Conservation (phyloP, 2,888 invertebrate species). For the Pecten maximus region DNA sequence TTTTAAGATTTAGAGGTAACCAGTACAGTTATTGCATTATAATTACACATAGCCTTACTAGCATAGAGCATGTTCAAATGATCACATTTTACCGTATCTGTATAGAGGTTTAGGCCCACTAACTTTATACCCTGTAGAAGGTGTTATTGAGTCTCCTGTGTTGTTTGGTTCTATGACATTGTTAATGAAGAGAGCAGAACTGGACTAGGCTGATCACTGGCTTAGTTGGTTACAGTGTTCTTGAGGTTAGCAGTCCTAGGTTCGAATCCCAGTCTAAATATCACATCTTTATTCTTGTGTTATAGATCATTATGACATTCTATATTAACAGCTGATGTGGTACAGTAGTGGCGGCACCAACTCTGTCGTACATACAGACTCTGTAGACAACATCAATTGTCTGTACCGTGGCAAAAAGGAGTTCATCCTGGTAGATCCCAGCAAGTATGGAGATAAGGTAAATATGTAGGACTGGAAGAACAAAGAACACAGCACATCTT, state of each 20-base stretch:
- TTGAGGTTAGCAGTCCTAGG: background rate
- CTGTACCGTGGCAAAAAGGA: conserved; percentile 78
- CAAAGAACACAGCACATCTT: background rate
- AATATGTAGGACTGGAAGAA: background rate
- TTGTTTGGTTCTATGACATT: too few relatives aligned
- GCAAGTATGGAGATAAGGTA: conserved; percentile 69
- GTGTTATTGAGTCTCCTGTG: too few relatives aligned
- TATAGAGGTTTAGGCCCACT: too few relatives aligned
- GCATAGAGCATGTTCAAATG: too few relatives aligned
- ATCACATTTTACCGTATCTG: too few relatives aligned
- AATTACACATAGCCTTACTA: too few relatives aligned
- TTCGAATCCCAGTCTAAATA: background rate
- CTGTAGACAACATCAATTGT: conserved; percentile 82
- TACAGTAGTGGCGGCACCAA: conserved; percentile 82
- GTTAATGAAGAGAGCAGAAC: too few relatives aligned
- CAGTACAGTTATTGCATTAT: too few relatives aligned
- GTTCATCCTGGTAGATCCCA: conserved; percentile 78
- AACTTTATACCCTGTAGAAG: too few relatives aligned
- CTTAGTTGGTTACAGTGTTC: background rate
- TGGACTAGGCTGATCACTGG: too few relatives aligned
- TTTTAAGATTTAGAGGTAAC: too few relatives aligned
- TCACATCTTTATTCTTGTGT: background rate
- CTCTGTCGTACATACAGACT: conserved; percentile 81
- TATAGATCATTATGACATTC: background rate
- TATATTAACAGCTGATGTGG: conserved; percentile 78